These are phyloP conservation scores for Sabatieria punctata DNA, from an alignment of 2,888 invertebrate species.

Conservation along the genomic window DNA sequence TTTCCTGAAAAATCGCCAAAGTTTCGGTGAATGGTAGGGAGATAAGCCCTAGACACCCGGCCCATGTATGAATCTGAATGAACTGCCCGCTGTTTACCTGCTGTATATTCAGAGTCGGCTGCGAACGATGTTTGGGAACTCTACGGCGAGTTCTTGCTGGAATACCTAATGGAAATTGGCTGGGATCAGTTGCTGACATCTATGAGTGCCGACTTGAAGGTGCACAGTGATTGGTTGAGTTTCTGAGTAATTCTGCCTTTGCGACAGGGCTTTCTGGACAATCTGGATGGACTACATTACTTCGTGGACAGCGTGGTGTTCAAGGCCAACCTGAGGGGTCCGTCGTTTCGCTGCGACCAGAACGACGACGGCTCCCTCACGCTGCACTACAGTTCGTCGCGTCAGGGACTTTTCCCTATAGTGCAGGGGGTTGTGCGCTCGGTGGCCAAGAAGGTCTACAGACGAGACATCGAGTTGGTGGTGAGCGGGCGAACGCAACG, in stretches of 20 bases:
- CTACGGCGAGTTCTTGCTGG: conserved; percentile 26
- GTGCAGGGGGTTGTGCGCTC: conserved; percentile 85
- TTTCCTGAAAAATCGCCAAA: too few species aligned
- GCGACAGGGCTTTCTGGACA: conserved; percentile 65
- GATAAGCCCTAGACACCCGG: too few species aligned
- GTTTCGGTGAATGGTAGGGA: too few species aligned
- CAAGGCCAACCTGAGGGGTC: conserved; percentile 33
- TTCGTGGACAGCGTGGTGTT: conserved; percentile 9
- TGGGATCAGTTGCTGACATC: conserved; percentile 26
- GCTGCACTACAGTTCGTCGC: conserved; percentile 84
- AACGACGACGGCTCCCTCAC: conserved; percentile 71
- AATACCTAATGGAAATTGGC: conserved; percentile 28
- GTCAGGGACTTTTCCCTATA: conserved; percentile 78
- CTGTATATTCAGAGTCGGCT: conserved; percentile 17
- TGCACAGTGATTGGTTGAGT: conserved; percentile 4
- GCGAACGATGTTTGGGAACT: conserved; percentile 27
- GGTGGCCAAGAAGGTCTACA: conserved; percentile 76
- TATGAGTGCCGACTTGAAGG: conserved; percentile 26
- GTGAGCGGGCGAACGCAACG: conserved; percentile 62
- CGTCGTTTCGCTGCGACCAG: conserved; percentile 81
- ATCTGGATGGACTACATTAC: conserved; percentile 77
- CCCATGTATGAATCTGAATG: too few species aligned
- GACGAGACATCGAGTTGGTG: conserved; percentile 73
- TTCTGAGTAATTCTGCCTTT: neutral
- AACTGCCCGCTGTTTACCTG: neutral